Evolutionary conservation across 2,888 invertebrate species (phyloP), one percentile per base, ranked within the genome.

Genomic region (Lampropteryx suffumata): DNA sequence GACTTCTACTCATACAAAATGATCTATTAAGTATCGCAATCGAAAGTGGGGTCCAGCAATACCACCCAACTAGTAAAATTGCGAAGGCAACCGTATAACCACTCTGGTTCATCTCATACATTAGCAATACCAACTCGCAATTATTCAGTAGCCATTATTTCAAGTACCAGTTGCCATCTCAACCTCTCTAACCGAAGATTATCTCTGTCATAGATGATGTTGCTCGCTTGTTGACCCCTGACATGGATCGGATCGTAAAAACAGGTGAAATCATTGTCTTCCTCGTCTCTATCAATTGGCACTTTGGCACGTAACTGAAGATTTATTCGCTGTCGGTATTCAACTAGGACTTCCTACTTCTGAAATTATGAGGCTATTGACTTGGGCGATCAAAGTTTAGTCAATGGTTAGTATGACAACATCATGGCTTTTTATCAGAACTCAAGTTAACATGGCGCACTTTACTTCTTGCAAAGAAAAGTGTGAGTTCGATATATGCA

Each of bases 51-150:
- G n/a, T n/a, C n/a, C 13, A 17, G n/a, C 28, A 24, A 21, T 44
- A 50, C 50, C 43, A 52, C 47, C 52, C 47, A 52, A 14, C 24
- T 52, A 3, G 42, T 14, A 0, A 33, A 9, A 46, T 52, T 51
- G 28, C 45, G 32, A 27, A 36, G 37, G 11, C 36, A 12, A 28
- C 7, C 27, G 29, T 26, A 9, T 12, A 9, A 0, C n/a, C 11
- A 17, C 11, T 17, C 6, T 12, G 21, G 9, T 24, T 32, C 41
- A 46, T 36, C 42, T 34, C 36, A 46, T 42, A 37, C 33, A 51
- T 51, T 28, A 51, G 21, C 33, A 34, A 29, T 9, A 12, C 7
- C 17, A 33, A 42, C 40, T 21, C 35, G 26, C 36, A 49, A 50
- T 43, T 46, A 55, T 50, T 36, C 50, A 21, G 47, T 34, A 41